phyloP scores from a whole-genome alignment of 1,140 invertebrate species.

The Lordiphosa stackelbergi region DNA sequence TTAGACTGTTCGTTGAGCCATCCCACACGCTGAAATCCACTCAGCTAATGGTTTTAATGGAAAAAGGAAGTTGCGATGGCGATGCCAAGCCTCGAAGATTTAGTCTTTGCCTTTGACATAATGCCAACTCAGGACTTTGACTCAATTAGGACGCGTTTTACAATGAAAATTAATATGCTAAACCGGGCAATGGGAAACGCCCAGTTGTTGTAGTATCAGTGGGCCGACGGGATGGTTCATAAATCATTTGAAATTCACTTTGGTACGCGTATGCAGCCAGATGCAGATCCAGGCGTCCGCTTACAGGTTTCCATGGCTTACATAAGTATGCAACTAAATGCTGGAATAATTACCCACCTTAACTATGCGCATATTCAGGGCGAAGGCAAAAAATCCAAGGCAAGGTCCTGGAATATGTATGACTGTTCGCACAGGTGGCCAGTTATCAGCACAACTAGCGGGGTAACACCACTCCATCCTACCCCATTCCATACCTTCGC shows the following conservation, averaged over 20 bases:
- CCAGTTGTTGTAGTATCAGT: slow-evolving; percentile 39
- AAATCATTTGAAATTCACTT: slow-evolving; percentile 73
- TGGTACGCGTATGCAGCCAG: slow-evolving; percentile 49
- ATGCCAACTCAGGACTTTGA: slow-evolving; percentile 6
- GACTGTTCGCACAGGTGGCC: slow-evolving; percentile 29
- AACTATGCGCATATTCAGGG: slow-evolving; percentile 68
- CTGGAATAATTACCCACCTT: slow-evolving; percentile 68
- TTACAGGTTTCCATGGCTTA: slow-evolving; percentile 23
- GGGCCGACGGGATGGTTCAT: slow-evolving; percentile 51
- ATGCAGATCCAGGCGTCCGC: slow-evolving; percentile 10
- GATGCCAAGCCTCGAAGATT: not conserved
- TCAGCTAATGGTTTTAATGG: not conserved
- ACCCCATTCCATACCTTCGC: not conserved
- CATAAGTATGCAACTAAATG: slow-evolving; percentile 67
- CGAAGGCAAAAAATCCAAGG: slow-evolving; percentile 16
- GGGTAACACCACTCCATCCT: not conserved
- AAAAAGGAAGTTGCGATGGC: not conserved
- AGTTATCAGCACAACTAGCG: slow-evolving; percentile 1
- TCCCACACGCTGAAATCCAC: too few relatives aligned
- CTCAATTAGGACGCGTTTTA: slow-evolving; percentile 36
- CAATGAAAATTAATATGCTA: slow-evolving; percentile 52
- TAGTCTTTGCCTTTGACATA: slow-evolving; percentile 9
- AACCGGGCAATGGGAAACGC: slow-evolving; percentile 15
- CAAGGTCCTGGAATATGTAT: slow-evolving; percentile 16
- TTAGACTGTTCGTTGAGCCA: too few relatives aligned